Evolutionary conservation across 2,797 vertebrate species (phyloP).

Genomic region (Eospalax fontanierii): DNA sequence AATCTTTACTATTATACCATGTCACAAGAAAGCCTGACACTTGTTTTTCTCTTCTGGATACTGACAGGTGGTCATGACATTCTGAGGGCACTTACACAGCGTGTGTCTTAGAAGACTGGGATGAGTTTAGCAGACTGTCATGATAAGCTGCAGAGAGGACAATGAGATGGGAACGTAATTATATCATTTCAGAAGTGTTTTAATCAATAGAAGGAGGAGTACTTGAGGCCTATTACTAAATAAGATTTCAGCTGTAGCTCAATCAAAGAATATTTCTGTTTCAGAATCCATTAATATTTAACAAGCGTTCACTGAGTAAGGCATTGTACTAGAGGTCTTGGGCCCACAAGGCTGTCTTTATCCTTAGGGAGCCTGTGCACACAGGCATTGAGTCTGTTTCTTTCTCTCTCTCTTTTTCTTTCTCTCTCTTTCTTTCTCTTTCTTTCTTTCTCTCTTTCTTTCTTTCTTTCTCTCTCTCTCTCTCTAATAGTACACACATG

Average conservation of each 20-base stretch:
- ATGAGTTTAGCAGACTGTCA: not conserved
- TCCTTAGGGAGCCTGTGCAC: not conserved
- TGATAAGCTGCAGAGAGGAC: not conserved
- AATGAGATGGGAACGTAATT: not conserved
- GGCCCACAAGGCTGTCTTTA: constrained; percentile 21
- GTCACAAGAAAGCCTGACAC: not conserved
- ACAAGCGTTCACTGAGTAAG: constrained; percentile 49
- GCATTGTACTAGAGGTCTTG: not conserved
- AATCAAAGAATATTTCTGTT: constrained; percentile 64
- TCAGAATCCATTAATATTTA: constrained; percentile 67
- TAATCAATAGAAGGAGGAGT: constrained; percentile 46
- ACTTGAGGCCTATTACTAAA: constrained; percentile 40
- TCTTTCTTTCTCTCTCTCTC: not conserved
- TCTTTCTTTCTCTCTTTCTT: not conserved
- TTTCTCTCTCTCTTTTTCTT: not conserved
- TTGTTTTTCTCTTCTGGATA: constrained; percentile 1
- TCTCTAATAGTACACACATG: not conserved
- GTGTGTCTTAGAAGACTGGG: rapidly evolving
- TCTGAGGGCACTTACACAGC: not conserved
- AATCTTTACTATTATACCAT: not conserved
- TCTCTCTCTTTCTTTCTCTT: not conserved
- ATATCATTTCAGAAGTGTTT: constrained; percentile 55
- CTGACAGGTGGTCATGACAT: not conserved
- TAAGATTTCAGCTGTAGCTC: constrained; percentile 41
- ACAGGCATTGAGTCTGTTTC: not conserved